phyloP scores from a whole-genome alignment of 2,797 vertebrate species.

The Ctenopoma multispine region DNA sequence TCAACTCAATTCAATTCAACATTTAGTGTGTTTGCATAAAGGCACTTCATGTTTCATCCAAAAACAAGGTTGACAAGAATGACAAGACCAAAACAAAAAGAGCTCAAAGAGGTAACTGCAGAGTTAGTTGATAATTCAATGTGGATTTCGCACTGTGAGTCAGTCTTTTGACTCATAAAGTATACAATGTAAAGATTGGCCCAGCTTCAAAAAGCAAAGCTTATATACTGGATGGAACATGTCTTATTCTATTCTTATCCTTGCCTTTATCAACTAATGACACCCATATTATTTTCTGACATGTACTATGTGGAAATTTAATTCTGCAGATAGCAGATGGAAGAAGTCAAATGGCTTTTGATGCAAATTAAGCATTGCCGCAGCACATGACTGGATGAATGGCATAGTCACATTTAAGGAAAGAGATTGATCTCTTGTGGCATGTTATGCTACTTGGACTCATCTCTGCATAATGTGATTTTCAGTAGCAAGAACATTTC shows the following conservation, averaged over 20 bases:
- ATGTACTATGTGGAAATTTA: slow-evolving; percentile 17
- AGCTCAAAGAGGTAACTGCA: background rate
- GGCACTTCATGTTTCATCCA: background rate
- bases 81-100: background rate
- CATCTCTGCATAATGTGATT: slow-evolving; percentile 51
- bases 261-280: slow-evolving; percentile 10
- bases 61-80: background rate
- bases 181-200: slow-evolving; percentile 4
- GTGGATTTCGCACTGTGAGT: background rate
- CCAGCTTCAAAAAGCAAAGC: slow-evolving; percentile 1
- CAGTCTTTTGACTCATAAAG: too few species aligned
- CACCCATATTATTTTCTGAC: slow-evolving; percentile 25
- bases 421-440: slow-evolving; percentile 34
- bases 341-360: slow-evolving; percentile 24
- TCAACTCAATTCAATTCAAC: too few species aligned
- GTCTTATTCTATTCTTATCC: too few species aligned
- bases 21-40: background rate
- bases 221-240: slow-evolving; percentile 11
- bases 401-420: slow-evolving; percentile 16
- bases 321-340: slow-evolving; percentile 20
- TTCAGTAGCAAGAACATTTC: slow-evolving; percentile 29
- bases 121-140: background rate
- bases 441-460: slow-evolving; percentile 32
- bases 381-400: slow-evolving; percentile 26
- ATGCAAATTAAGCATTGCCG: slow-evolving; percentile 39